Percentiles rank a stretch among this genome's conserved stretches.
phyloP scores from a whole-genome alignment of 2,113 vertebrate species.

The Uropsilus gracilis region DNA sequence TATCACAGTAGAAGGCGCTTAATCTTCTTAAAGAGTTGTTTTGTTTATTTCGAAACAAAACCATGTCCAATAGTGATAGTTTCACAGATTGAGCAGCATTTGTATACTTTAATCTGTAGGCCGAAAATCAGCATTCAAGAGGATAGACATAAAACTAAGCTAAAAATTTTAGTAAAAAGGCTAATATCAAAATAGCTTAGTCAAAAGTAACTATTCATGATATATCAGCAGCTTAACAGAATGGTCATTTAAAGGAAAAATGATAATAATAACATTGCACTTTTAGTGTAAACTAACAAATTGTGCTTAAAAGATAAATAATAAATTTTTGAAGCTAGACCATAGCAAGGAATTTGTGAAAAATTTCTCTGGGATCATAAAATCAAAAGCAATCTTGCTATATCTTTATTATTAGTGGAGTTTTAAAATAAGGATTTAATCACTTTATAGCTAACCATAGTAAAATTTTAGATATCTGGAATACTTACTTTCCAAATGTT shows the following conservation, averaged over 20 bases:
- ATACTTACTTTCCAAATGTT: not conserved
- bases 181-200: not conserved
- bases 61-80: not conserved
- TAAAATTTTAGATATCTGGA: not conserved
- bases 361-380: not conserved
- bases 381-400: not conserved
- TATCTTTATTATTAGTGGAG: not conserved
- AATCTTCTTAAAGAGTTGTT: constrained; percentile 12
- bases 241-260: not conserved
- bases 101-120: not conserved
- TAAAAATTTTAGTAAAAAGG: not conserved
- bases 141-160: not conserved
- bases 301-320: not conserved
- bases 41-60: not conserved
- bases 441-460: not conserved
- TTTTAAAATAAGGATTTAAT: not conserved
- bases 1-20: constrained; percentile 1
- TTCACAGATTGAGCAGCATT: not conserved
- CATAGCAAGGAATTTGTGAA: not conserved
- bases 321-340: not conserved
- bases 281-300: not conserved
- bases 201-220: not conserved
- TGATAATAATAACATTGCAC: not conserved
- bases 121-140: not conserved
- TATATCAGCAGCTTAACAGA: not conserved